Percentiles rank a stretch among this genome's conserved stretches.
Conservation (phyloP, 2,888 invertebrate genomes). For the Notodonta dromedarius region DNA sequence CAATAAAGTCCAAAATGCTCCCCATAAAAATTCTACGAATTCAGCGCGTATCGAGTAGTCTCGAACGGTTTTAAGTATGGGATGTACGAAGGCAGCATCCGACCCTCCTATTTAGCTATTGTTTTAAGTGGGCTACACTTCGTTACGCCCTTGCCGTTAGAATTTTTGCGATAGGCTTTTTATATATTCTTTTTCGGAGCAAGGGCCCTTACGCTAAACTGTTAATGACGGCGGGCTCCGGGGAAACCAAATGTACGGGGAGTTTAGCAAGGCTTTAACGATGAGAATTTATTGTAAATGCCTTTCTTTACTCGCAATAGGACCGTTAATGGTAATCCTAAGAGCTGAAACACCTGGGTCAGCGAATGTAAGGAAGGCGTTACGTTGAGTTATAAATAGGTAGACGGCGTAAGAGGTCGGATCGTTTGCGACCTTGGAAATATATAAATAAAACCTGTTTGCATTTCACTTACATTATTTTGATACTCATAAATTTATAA, state of each 20-base stretch:
- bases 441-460: not conserved
- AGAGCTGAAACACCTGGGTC: slow-evolving; percentile 68
- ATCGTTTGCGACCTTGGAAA: not conserved
- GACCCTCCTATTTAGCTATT: slow-evolving; percentile 80
- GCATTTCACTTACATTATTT: too few relatives aligned
- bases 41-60: slow-evolving; percentile 81
- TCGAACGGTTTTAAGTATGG: slow-evolving; percentile 69
- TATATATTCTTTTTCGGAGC: slow-evolving; percentile 65
- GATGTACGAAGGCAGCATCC: slow-evolving; percentile 65
- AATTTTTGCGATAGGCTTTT: slow-evolving; percentile 73
- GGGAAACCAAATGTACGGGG: slow-evolving; percentile 50
- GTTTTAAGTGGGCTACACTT: slow-evolving; percentile 82
- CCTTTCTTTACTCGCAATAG: slow-evolving; percentile 69
- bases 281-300: slow-evolving; percentile 78
- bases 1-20: slow-evolving; percentile 70
- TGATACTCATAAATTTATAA: too few relatives aligned
- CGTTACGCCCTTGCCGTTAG: slow-evolving; percentile 78
- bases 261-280: slow-evolving; percentile 67
- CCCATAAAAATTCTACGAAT: slow-evolving; percentile 75
- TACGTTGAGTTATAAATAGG: slow-evolving; percentile 34
- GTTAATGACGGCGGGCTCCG: slow-evolving; percentile 72
- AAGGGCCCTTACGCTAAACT: slow-evolving; percentile 76
- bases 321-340: slow-evolving; percentile 66
- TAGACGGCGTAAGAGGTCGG: slow-evolving; percentile 5
- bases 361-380: slow-evolving; percentile 22